Percentiles rank a stretch among this genome's conserved stretches.
These are phyloP conservation scores for Egretta garzetta DNA, from an alignment of 2,113 vertebrate species.

Conservation along the genomic window DNA sequence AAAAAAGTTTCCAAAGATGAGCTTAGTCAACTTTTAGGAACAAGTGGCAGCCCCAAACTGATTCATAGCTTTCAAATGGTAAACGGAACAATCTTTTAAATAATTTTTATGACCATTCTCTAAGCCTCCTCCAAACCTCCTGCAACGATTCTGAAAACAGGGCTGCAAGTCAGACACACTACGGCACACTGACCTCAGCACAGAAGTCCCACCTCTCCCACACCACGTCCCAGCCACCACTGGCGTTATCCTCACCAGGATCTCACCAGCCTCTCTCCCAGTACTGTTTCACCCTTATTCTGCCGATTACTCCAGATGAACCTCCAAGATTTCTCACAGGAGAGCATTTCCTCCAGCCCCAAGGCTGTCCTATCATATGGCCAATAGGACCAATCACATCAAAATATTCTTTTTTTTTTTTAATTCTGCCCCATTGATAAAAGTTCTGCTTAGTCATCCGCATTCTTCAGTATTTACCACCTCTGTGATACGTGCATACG, in stretches of 20 bases:
- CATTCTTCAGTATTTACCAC: neutral
- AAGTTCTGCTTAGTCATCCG: neutral
- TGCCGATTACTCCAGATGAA: neutral
- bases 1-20: neutral
- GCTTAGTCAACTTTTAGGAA: neutral
- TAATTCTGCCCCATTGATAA: neutral
- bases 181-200: no score
- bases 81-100: neutral
- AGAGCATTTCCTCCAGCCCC: no score
- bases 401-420: no score
- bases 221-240: accelerated
- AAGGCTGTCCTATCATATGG: no score
- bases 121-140: neutral
- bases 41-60: neutral
- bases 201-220: neutral
- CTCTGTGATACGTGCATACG: neutral
- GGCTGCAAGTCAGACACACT: no score
- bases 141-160: neutral
- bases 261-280: neutral
- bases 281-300: no score
- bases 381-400: neutral
- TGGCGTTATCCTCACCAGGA: no score
- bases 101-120: neutral
- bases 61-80: neutral
- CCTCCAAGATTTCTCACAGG: neutral